Base-by-base conservation (phyloP, 2,797 vertebrate genomes). In the Clarias fuscus region DNA sequence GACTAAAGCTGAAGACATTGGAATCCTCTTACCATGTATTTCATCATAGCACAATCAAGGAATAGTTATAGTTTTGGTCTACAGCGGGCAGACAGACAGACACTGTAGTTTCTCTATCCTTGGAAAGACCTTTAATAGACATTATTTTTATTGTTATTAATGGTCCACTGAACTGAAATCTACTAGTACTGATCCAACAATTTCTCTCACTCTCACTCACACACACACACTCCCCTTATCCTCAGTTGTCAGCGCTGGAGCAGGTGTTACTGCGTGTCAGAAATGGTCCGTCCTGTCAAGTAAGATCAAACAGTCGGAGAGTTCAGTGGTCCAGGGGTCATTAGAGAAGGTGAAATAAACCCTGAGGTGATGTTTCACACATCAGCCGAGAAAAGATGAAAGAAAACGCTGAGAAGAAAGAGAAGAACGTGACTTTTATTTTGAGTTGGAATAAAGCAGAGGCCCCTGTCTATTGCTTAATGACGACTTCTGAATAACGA, bases 241-340 rank as follows among this genome's bases (percentile, higher is more conserved):
- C 14, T n/a, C 81, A 62, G 2, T 62, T 2, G 30, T 43, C 24
- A 15, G 65, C 68, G 85, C 71, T 85, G 84, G 30, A 83, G 80
- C 79, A 85, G 81, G 78, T 88, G 84, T 87, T 73, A 86, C 86
- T 82, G 79, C 75, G 58, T 84, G 80, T 88, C 87, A 79, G 85
- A 80, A 62, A 48, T 64, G 82, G 83, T 88, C 71, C 78, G 33
- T 62, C 76, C 76, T 76, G 71, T 86, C 84, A 76, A 78, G 56
- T 37, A 33, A 86, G 87, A 88, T 90, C 89, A 90, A 88, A 90
- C 76, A 80, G 43, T 53, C 84, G 71, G 64, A 33, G 56, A n/a
- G 86, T 86, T 68, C 65, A 73, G 68, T 22, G 3, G n/a, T 81
- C 62, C 81, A 81, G 84, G 81, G 87, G 82, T 87, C 81, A 83